Conservation (phyloP, 2,113 vertebrate genomes). For the Shinisaurus crocodilurus region DNA sequence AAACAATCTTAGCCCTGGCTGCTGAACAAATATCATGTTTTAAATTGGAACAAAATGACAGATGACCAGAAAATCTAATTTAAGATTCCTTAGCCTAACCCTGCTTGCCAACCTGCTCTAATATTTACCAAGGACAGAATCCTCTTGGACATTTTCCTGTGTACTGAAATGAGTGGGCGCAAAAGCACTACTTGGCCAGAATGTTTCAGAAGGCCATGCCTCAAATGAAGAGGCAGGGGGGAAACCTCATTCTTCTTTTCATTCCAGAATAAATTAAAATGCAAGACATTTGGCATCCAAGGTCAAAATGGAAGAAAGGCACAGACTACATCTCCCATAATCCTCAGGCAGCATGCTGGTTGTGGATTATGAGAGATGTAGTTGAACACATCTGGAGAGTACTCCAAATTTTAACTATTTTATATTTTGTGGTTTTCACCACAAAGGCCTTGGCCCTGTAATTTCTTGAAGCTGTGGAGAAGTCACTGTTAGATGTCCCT, state of each 20-base stretch:
- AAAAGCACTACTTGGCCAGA: background rate
- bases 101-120: constrained; percentile 16
- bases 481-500: background rate
- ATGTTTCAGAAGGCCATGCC: background rate
- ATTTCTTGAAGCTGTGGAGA: background rate
- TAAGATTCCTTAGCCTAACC: constrained; percentile 24
- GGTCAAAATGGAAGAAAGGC: background rate
- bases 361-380: too few relatives aligned
- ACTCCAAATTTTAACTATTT: background rate
- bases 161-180: background rate
- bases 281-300: background rate
- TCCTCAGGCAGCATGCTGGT: too few relatives aligned
- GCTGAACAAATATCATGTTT: constrained; percentile 4
- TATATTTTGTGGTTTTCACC: background rate
- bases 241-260: background rate
- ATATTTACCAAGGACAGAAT: constrained; percentile 34
- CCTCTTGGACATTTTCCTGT: background rate
- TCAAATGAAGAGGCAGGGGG: background rate
- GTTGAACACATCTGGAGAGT: background rate
- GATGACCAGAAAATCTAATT: constrained; percentile 23
- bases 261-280: constrained; percentile 12
- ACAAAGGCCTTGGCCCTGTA: background rate
- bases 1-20: background rate
- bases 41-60: constrained; percentile 31
- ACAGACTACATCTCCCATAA: background rate